Base-by-base conservation (phyloP, 2,888 invertebrate genomes). In the Zygaena filipendulae region DNA sequence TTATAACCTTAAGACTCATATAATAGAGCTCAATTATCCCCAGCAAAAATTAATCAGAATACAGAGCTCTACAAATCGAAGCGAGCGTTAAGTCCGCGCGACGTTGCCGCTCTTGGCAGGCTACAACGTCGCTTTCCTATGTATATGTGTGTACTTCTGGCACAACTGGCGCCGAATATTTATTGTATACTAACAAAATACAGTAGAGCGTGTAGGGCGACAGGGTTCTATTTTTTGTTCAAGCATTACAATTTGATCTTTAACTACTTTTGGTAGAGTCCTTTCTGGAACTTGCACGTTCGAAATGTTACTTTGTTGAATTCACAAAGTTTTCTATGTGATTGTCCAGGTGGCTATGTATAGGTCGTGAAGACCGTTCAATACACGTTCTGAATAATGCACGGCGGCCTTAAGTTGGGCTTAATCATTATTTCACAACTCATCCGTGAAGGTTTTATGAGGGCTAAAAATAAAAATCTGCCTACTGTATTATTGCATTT, bases 131-230 rank as follows among this genome's bases (percentile, higher is more conserved):
- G 62, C 59, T 59, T 52, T 56, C 52, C 63, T 77, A 74, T 77
- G 71, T 77, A 74, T 77, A 72, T 67, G 72, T 74, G 72, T 75
- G 72, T 60, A 55, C 56, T 67, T 59, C 60, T 61, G 67, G 64
- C 68, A 74, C 77, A 75, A 79, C 77, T 77, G 77, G 72, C 79
- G 72, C 77, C 74, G 74, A 75, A 79, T 79, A 77, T 75, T 79
- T 77, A 77, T 77, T 77, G 77, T 77, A 75, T 77, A 77, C 74
- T 71, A 74, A 75, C 75, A 74, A 71, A 75, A 72, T 64, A 74
- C 74, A 69, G 67, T 59, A 66, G 54, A 48, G 39, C 47, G 59
- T 49, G 71, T 62, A 66, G 70, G 59, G 60, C 57, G 69, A 72
- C 60, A 75, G 49, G 52, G 77, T 72, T 66, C 69, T 7, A 68